Evolutionary conservation across 2,113 vertebrate species (phyloP).

Genomic region (Hipposideros armiger): DNA sequence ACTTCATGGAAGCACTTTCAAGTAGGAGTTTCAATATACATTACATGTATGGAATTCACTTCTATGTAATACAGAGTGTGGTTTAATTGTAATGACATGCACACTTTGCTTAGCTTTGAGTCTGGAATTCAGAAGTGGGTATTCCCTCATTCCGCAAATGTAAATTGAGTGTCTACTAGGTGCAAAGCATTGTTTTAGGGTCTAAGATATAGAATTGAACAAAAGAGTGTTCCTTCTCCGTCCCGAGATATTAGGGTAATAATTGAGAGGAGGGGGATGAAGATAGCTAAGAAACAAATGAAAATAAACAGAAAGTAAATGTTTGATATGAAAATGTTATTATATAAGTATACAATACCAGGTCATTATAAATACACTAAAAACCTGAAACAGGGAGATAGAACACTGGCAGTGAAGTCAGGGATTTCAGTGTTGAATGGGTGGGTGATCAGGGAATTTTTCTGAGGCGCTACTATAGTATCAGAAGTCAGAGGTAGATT

Average conservation of each 20-base stretch:
- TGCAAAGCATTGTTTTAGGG: neutral
- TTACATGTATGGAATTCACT: neutral
- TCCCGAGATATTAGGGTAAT: neutral
- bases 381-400: neutral
- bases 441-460: neutral
- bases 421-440: neutral
- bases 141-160: neutral
- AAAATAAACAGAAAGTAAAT: neutral
- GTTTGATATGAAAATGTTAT: neutral
- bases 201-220: neutral
- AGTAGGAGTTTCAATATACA: neutral
- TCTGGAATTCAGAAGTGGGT: neutral
- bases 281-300: neutral
- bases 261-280: neutral
- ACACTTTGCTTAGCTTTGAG: neutral
- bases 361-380: neutral
- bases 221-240: neutral
- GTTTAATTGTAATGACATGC: neutral
- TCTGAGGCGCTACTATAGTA: neutral
- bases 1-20: neutral
- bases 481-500: neutral
- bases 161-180: neutral
- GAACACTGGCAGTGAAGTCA: rapidly evolving
- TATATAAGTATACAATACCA: neutral
- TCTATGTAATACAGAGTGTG: neutral